Base-by-base conservation (phyloP, 2,888 invertebrate genomes). In the Agonopterix subpropinquella region DNA sequence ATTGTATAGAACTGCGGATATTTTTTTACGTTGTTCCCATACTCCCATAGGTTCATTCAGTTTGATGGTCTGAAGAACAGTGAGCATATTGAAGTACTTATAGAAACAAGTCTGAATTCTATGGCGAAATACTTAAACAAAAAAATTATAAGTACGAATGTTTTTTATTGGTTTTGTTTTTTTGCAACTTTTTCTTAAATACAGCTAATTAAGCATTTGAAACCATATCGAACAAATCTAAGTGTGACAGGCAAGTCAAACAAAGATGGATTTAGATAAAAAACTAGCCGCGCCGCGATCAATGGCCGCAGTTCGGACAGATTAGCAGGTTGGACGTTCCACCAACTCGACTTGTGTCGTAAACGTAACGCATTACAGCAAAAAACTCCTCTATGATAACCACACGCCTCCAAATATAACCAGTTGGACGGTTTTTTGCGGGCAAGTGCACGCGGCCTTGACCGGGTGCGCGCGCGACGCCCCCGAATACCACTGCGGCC, bases 361-460 rank as follows among this genome's bases (percentile, higher is more conserved):
- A 62, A 65, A 63, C 55, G 63, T 66, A 62, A 65, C 60, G 56
- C 50, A 45, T 43, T 47, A 52, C 44, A 50, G 48, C 54, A 65
- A 67, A 71, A 70, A 73, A 65, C 56, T 48, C 54, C 58, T 62
- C 70, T 11, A 42, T 70, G 72, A 72, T 72, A 73, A 71, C 64
- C 69, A 63, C 67, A 75, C 74, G 74, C 72, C 79, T 73, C 74
- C 72, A 74, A 43, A 45, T 69, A 71, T 70, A 83, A 85, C 82
- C 79, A 74, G 84, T 80, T 73, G 66, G 57, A 53, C 53, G 61
- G 28, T 81, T 84, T 84, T 85, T 87, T 85, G 80, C 80, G 70
- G 65, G 62, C 74, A 74, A 74, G 77, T 83, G 80, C 79, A 79
- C 67, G 76, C 71, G 86, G 64, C 87, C 87, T 88, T 88, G 87